These are phyloP conservation scores for Actinopyga echinites DNA, from an alignment of 53 echinoderm and acorn worm genomes.

Conservation along the genomic window DNA sequence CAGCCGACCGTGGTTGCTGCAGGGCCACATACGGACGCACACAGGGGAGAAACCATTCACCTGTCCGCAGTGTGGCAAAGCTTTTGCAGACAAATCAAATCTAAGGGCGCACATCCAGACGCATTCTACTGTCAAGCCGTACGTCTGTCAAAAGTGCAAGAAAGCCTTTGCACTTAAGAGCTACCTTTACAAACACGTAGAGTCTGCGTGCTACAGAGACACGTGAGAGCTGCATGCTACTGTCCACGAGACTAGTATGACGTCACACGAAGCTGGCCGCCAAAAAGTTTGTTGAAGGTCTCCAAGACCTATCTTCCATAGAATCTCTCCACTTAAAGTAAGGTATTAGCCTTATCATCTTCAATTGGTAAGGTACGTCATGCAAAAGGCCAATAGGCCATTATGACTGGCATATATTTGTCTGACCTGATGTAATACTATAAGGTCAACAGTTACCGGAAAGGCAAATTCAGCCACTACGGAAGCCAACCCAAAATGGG, in stretches of 20 bases:
- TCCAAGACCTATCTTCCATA: too few relatives aligned
- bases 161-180: slow-evolving; percentile 97
- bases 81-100: slow-evolving; percentile 99
- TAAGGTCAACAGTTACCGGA: too few relatives aligned
- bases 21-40: slow-evolving; percentile 98
- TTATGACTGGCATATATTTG: too few relatives aligned
- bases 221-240: not conserved
- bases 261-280: too few relatives aligned
- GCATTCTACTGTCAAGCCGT: slow-evolving; percentile 95
- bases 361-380: too few relatives aligned
- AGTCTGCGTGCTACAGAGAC: slow-evolving; percentile 86
- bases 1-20: slow-evolving; percentile 95
- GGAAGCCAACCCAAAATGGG: too few relatives aligned
- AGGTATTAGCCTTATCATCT: too few relatives aligned
- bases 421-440: too few relatives aligned
- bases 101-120: slow-evolving; percentile 97
- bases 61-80: slow-evolving; percentile 92
- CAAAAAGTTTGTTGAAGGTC: too few relatives aligned
- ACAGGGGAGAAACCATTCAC: slow-evolving; percentile 96
- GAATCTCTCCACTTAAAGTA: too few relatives aligned
- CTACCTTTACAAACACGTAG: slow-evolving; percentile 98
- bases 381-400: too few relatives aligned
- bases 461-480: too few relatives aligned
- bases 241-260: not conserved
- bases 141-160: slow-evolving; percentile 89